Base-by-base conservation (phyloP, 2,113 vertebrate genomes). In the Sphaerodactylus townsendi region DNA sequence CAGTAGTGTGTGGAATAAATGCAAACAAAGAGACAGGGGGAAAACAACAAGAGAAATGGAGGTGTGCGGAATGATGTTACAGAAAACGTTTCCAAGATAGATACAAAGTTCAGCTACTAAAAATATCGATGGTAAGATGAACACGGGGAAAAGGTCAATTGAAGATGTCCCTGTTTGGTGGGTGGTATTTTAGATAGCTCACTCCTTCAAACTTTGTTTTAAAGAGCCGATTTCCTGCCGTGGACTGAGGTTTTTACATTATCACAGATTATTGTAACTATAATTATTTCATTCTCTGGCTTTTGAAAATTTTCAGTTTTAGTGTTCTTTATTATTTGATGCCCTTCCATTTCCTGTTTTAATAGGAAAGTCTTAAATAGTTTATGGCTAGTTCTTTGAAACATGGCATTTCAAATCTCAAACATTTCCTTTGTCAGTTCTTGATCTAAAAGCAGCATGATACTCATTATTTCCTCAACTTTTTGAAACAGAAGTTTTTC, bases 401-500 rank as follows among this genome's bases (percentile, higher is more conserved):
- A 56, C 66, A 62, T 71, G 30, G 66, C 41, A 71, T 83, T 72
- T 33, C 77, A 37, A 77, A 39, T 72, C 75, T 62, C 66, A 62
- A 78, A 84, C 66, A 78, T 84, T 84, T 71, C 75, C 66, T 84
- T 71, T 70, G 75, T 66, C 48, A 77, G 66, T 72, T 78, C 35
- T 23, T 28, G 13, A 46, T 78, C 68, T 78, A 84, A 78, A 71
- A 71, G 78, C 78, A 78, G 75, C 53, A 46, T 9, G 39, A 35
- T 53, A n/a, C 66, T 62, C 21, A 62, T 78, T 71, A 68, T 62
- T 78, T 72, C 50, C 64, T 84, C 39, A 77, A 46, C 21, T 59
- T 72, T 84, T 15, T 62, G 50, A 84, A 37, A 14, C 37, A 84
- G 23, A 44, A 23, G 41, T 46, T 78, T 50, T 62, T 33, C 44